Evolutionary conservation across 2,797 vertebrate genomes (phyloP).

Genomic region (Hirundo rustica): DNA sequence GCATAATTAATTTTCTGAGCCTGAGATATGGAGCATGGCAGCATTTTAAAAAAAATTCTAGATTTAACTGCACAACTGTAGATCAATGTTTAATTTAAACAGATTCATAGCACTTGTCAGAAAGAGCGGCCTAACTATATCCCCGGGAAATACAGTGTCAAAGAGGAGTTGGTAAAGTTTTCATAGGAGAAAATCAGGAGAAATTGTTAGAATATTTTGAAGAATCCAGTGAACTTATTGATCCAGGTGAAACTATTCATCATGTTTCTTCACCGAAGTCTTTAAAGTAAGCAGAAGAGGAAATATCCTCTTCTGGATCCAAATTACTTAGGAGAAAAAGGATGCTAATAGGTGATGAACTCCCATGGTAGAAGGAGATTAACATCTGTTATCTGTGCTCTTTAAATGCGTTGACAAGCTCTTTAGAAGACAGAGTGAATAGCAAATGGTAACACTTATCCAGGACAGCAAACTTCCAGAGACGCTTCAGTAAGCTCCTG

Average conservation of each 20-base stretch:
- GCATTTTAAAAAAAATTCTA: neutral
- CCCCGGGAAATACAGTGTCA: neutral
- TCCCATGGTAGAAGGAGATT: neutral
- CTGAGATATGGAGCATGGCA: neutral
- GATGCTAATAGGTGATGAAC: neutral
- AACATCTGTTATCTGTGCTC: neutral
- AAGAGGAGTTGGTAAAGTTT: neutral
- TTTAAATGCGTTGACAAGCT: neutral
- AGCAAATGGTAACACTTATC: neutral
- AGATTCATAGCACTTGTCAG: neutral
- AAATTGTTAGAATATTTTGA: neutral
- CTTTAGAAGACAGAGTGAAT: neutral
- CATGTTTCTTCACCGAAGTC: neutral
- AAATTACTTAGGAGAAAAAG: neutral
- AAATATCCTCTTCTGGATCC: neutral
- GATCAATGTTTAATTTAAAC: neutral
- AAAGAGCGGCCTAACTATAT: neutral
- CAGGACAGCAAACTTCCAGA: neutral
- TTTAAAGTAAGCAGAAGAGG: neutral
- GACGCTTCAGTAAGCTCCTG: neutral
- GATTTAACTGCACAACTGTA: neutral
- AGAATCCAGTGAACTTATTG: neutral
- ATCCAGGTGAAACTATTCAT: neutral
- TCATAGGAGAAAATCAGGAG: neutral
- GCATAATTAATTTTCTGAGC: neutral